Conservation (phyloP, 1,140 invertebrate genomes). For the Camponotus pennsylvanicus region DNA sequence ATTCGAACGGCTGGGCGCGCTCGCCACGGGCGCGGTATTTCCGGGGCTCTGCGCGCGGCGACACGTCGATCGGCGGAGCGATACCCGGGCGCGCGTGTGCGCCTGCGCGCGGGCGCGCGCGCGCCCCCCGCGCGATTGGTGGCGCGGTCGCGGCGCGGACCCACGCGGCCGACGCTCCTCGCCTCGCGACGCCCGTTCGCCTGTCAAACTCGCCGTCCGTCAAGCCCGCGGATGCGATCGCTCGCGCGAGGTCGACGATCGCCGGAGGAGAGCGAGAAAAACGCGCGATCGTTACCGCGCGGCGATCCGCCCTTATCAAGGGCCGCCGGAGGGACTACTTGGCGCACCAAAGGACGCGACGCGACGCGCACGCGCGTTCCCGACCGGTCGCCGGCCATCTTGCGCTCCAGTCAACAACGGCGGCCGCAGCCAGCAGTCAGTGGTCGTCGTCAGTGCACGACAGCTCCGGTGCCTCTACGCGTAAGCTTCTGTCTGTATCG, state of each 20-base stretch:
- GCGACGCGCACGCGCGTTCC: slow-evolving; percentile 75
- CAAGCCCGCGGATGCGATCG: no score
- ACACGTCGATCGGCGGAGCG: slow-evolving; percentile 76
- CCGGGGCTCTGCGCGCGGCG: slow-evolving; percentile 80
- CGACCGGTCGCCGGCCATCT: slow-evolving; percentile 77
- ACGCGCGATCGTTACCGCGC: not conserved
- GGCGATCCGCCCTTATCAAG: slow-evolving; percentile 1
- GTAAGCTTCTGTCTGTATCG: slow-evolving; percentile 54
- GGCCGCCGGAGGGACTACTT: slow-evolving; percentile 74
- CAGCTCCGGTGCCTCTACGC: slow-evolving; percentile 70
- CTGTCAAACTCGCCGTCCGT: no score
- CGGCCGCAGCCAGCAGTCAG: slow-evolving; percentile 75
- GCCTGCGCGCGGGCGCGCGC: slow-evolving; percentile 45
- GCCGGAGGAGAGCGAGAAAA: not conserved
- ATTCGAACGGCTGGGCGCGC: slow-evolving; percentile 83
- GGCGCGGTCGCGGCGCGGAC: slow-evolving; percentile 43
- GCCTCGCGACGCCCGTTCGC: not conserved
- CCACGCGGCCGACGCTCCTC: slow-evolving; percentile 22
- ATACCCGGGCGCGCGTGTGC: slow-evolving; percentile 59
- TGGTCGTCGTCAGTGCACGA: slow-evolving; percentile 81
- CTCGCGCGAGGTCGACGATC: not conserved
- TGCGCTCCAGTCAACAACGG: slow-evolving; percentile 76
- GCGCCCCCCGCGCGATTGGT: slow-evolving; percentile 48
- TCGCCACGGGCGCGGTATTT: slow-evolving; percentile 84
- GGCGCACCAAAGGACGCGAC: slow-evolving; percentile 36